Conservation (phyloP, 2,888 invertebrate species). For the Sycophila texana region DNA sequence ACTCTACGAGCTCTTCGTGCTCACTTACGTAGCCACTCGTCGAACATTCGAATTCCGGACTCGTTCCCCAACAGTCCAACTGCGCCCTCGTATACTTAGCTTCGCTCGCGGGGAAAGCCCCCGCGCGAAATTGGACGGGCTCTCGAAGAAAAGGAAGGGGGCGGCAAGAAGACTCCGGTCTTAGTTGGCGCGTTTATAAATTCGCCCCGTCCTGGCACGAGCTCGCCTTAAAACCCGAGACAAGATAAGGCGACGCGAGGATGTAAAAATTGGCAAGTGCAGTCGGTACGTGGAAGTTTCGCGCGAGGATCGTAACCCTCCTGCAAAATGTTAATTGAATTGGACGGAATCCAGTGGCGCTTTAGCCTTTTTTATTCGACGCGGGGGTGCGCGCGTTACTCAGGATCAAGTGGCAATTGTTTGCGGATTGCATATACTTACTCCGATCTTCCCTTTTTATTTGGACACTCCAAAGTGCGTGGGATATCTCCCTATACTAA, state of each 20-base stretch:
- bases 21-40: neutral
- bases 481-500: no score
- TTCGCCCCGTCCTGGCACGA: constrained; percentile 16
- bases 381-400: neutral
- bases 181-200: constrained; percentile 26
- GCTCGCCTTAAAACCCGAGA: constrained; percentile 31
- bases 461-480: no score
- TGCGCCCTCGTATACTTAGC: neutral
- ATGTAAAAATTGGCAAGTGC: constrained; percentile 51
- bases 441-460: neutral
- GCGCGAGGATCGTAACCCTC: neutral
- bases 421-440: neutral
- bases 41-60: constrained; percentile 30
- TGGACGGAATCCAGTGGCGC: constrained; percentile 47
- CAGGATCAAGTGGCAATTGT: constrained; percentile 2
- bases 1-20: no score
- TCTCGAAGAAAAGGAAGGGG: neutral
- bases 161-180: constrained; percentile 15
- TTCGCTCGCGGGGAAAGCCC: constrained; percentile 1
- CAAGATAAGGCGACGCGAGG: constrained; percentile 49
- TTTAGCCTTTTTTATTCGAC: constrained; percentile 11
- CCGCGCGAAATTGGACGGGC: constrained; percentile 37
- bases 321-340: constrained; percentile 52
- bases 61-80: neutral
- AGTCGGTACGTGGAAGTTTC: constrained; percentile 6